These are phyloP conservation scores for Trachelus tabidus DNA, from an alignment of 2,888 invertebrate species.

Conservation along the genomic window DNA sequence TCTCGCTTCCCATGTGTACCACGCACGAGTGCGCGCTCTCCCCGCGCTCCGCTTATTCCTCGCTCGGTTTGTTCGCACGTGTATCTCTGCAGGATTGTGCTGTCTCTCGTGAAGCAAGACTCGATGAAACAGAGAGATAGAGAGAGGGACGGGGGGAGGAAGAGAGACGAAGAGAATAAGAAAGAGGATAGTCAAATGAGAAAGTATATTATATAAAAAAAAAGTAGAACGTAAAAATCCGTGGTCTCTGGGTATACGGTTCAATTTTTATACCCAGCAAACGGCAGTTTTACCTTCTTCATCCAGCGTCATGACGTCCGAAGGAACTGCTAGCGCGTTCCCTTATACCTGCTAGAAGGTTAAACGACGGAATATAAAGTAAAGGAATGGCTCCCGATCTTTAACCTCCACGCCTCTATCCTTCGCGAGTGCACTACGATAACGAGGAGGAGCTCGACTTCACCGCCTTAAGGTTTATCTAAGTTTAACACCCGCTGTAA, in stretches of 20 bases:
- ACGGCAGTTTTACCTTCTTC: background rate
- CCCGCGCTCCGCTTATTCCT: slow-evolving; percentile 8
- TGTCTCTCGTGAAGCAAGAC: slow-evolving; percentile 12
- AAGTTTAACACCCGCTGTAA: background rate
- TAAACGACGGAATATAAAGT: background rate
- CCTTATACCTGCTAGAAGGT: background rate
- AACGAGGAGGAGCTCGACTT: background rate
- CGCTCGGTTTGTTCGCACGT: background rate
- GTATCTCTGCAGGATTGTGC: slow-evolving; percentile 11
- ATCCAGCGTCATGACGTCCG: background rate
- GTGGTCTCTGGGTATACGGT: background rate
- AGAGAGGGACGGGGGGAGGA: background rate
- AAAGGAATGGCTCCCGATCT: background rate
- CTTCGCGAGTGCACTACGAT: background rate
- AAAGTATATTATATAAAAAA: slow-evolving; percentile 13
- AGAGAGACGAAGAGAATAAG: slow-evolving; percentile 3
- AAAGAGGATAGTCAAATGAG: slow-evolving; percentile 16
- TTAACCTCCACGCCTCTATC: background rate
- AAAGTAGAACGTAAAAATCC: background rate
- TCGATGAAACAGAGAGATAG: background rate
- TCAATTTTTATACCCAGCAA: background rate
- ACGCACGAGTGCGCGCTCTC: background rate
- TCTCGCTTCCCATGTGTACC: slow-evolving; percentile 26
- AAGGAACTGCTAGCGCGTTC: background rate
- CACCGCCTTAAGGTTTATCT: background rate